Conservation (phyloP, 2,113 vertebrate genomes). For the Nipponia nippon region DNA sequence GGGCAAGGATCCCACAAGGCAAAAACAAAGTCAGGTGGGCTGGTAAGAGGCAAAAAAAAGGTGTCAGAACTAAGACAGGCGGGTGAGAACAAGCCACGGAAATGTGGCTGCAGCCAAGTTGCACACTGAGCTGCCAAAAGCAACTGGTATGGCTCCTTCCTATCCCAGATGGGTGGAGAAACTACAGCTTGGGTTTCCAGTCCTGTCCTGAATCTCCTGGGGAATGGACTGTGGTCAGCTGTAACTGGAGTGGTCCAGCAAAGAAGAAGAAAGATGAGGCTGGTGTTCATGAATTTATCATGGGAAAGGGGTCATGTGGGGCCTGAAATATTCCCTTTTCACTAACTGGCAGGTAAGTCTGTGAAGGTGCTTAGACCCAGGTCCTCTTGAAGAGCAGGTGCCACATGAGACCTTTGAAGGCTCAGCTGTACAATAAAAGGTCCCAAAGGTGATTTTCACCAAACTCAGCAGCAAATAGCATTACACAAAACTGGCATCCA, state of each 20-base stretch:
- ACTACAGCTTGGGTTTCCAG: not conserved
- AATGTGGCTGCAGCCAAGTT: not conserved
- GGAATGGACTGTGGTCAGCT: not conserved
- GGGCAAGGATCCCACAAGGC: not conserved
- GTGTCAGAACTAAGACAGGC: not conserved
- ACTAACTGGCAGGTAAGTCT: not conserved
- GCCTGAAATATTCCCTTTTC: not conserved
- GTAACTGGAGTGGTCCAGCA: fast-evolving
- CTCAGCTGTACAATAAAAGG: not conserved
- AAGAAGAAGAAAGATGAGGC: not conserved
- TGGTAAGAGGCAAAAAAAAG: not conserved
- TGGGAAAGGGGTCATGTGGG: not conserved
- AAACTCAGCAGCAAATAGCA: not conserved
- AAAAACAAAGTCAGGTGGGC: constrained; percentile 16
- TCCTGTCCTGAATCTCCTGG: not conserved
- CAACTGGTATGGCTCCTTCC: not conserved
- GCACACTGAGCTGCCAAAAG: not conserved
- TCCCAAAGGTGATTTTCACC: not conserved
- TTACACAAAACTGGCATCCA: not conserved
- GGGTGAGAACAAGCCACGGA: constrained; percentile 46
- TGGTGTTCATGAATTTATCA: not conserved
- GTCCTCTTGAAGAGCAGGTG: not conserved
- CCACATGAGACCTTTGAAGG: not conserved
- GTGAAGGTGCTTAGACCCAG: not conserved
- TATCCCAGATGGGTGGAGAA: not conserved